Evolutionary conservation across 2,797 vertebrate genomes (phyloP).

Genomic region (Malurus leucopterus): DNA sequence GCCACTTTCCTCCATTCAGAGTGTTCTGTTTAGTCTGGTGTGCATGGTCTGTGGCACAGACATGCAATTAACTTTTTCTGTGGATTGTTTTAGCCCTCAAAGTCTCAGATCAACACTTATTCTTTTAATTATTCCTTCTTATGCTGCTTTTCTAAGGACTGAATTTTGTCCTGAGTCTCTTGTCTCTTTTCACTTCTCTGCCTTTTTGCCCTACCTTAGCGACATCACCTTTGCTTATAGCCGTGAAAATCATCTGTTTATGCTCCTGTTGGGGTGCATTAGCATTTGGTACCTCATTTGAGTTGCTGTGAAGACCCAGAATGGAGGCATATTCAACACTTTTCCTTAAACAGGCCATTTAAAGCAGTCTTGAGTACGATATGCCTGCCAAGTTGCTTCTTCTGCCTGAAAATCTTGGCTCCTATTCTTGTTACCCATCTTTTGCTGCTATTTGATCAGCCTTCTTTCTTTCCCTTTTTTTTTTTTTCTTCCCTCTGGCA

Average conservation of each 20-base stretch:
- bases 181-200: neutral
- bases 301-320: neutral
- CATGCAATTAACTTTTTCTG: neutral
- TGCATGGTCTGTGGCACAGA: neutral
- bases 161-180: neutral
- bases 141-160: neutral
- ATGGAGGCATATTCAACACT: neutral
- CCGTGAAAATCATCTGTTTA: neutral
- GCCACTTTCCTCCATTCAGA: neutral
- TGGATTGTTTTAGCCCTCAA: neutral
- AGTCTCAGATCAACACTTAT: neutral
- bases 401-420: neutral
- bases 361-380: neutral
- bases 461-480: neutral
- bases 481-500: accelerated
- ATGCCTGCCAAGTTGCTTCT: neutral
- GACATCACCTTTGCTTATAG: neutral
- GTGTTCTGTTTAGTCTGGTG: neutral
- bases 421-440: neutral
- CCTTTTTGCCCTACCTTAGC: neutral
- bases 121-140: neutral
- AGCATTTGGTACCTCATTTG: neutral
- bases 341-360: constrained; percentile 3
- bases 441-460: neutral
- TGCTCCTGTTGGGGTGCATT: neutral